Percentiles rank a stretch among this genome's conserved stretches.
phyloP scores from a whole-genome alignment of 2,888 invertebrate genomes.

The Meiosimyza decipiens region DNA sequence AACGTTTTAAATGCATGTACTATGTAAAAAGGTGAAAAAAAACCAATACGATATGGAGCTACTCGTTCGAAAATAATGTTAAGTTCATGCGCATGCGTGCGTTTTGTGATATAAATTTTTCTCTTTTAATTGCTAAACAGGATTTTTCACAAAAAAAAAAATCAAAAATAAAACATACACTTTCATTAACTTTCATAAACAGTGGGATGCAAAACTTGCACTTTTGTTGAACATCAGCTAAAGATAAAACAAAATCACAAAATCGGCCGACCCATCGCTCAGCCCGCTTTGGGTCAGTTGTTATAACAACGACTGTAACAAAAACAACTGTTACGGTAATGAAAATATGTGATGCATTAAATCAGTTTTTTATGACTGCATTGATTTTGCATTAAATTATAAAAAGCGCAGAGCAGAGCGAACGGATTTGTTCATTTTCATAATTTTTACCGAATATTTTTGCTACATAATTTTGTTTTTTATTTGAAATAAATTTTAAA shows the following conservation, averaged over 20 bases:
- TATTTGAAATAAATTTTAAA: neutral
- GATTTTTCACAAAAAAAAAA: constrained; percentile 14
- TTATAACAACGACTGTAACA: constrained; percentile 12
- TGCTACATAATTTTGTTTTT: neutral
- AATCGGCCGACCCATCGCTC: too few species aligned
- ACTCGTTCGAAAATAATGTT: constrained; percentile 18
- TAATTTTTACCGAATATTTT: too few species aligned
- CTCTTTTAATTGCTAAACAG: constrained; percentile 59
- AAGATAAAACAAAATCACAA: too few species aligned
- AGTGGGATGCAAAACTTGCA: too few species aligned
- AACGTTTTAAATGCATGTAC: constrained; percentile 1
- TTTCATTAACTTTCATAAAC: too few species aligned
- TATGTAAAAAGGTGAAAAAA: constrained; percentile 12
- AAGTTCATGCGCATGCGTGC: constrained; percentile 16
- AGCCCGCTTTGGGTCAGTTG: neutral
- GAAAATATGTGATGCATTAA: too few species aligned
- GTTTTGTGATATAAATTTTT: constrained; percentile 53
- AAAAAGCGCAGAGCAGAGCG: too few species aligned
- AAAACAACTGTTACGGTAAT: neutral
- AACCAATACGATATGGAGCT: constrained; percentile 35
- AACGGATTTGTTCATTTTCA: neutral
- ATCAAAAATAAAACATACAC: too few species aligned
- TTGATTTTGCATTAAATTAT: too few species aligned
- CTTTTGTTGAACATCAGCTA: too few species aligned
- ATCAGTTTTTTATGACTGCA: too few species aligned